Conservation (phyloP, 2,113 vertebrate species). For the Chiloscyllium plagiosum region DNA sequence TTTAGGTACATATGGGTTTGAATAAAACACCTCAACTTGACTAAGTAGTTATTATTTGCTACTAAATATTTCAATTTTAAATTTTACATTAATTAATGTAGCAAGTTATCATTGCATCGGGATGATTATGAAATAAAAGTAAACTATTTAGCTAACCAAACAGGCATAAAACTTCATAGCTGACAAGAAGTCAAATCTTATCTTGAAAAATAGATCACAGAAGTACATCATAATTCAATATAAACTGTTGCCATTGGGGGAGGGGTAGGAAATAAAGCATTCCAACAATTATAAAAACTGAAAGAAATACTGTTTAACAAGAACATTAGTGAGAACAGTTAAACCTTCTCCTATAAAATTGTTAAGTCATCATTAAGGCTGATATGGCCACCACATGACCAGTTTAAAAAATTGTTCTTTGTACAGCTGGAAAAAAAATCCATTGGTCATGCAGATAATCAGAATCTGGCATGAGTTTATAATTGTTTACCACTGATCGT, state of each 20-base stretch:
- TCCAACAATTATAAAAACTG: slow-evolving; percentile 19
- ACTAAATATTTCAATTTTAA: slow-evolving; percentile 18
- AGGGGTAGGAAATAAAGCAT: slow-evolving; percentile 2
- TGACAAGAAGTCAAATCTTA: background rate
- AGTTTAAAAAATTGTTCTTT: background rate
- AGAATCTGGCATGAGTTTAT: background rate
- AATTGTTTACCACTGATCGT: slow-evolving; percentile 15
- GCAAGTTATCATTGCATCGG: slow-evolving; percentile 23
- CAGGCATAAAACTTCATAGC: background rate
- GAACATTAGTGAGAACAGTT: slow-evolving; percentile 24
- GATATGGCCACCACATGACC: slow-evolving; percentile 16
- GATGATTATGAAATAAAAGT: background rate
- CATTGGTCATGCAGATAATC: slow-evolving; percentile 14
- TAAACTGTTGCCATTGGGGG: background rate
- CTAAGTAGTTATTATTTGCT: background rate
- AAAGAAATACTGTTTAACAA: background rate
- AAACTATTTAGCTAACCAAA: slow-evolving; percentile 1
- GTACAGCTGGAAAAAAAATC: background rate
- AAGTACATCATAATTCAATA: slow-evolving; percentile 17
- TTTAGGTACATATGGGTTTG: background rate
- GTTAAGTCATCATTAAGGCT: slow-evolving; percentile 33
- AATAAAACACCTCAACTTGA: background rate
- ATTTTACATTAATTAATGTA: slow-evolving; percentile 2
- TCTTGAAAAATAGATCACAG: slow-evolving; percentile 3
- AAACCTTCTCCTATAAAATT: slow-evolving; percentile 32